Percentiles rank a stretch among this genome's conserved stretches.
phyloP scores from a whole-genome alignment of 2,113 vertebrate species.

The Hydrochoerus hydrochaeris region DNA sequence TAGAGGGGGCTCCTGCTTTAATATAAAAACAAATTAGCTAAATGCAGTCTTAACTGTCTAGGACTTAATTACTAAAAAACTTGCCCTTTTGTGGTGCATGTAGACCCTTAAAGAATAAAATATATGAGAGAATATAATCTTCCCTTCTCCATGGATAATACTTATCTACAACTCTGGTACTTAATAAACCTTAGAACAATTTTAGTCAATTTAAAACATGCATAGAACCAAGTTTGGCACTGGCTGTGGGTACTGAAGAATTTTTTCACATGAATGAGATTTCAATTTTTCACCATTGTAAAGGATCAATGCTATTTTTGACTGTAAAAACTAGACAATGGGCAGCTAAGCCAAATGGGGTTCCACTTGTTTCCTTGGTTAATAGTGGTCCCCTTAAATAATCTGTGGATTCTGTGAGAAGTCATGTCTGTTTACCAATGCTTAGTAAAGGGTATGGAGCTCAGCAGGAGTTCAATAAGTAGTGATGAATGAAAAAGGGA shows the following conservation, averaged over 20 bases:
- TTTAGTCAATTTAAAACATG: background rate
- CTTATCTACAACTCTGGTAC: background rate
- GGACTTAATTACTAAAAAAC: background rate
- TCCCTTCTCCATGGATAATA: background rate
- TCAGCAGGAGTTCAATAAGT: background rate
- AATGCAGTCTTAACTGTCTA: background rate
- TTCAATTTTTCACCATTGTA: background rate
- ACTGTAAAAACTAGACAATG: background rate
- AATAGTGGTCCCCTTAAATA: background rate
- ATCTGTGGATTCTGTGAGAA: background rate
- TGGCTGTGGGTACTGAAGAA: background rate
- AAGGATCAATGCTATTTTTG: background rate
- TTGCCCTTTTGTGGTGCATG: background rate
- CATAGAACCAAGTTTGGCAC: background rate
- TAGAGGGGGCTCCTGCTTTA: conserved; percentile 76
- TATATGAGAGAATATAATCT: background rate
- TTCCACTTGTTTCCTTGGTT: background rate
- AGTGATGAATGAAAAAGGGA: background rate
- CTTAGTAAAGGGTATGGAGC: no score
- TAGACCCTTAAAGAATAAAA: background rate
- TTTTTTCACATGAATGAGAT: background rate
- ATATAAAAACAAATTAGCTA: conserved; percentile 74
- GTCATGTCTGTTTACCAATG: background rate
- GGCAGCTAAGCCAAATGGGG: background rate
- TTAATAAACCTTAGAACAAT: background rate